Evolutionary conservation across 2,888 invertebrate species (phyloP).

Genomic region (Taenaris catops): DNA sequence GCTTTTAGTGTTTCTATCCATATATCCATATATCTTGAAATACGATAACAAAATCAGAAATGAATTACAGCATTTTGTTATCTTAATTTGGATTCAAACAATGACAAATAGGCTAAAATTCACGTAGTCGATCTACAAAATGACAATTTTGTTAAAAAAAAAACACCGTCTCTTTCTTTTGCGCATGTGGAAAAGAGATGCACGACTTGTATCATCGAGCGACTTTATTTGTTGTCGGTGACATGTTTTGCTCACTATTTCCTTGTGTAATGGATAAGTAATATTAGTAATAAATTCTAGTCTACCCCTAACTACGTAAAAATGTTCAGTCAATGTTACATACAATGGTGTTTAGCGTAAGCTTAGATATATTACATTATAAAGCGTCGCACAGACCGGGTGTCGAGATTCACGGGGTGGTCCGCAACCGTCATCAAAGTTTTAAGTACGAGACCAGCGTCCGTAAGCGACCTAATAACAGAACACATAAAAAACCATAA

Average conservation of each 20-base stretch:
- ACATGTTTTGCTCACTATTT: slow-evolving; percentile 20
- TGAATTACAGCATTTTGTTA: no score
- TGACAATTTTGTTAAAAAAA: no score
- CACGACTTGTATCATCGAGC: no score
- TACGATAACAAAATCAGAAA: no score
- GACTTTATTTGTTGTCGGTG: no score
- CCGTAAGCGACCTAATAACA: slow-evolving; percentile 33
- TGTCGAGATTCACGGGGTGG: slow-evolving; percentile 30
- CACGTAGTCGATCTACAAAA: no score
- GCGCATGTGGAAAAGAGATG: no score
- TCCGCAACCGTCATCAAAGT: slow-evolving; percentile 24
- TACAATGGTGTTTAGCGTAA: slow-evolving; percentile 71
- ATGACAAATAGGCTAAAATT: no score
- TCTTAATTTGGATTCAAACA: no score
- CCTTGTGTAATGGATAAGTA: slow-evolving; percentile 20
- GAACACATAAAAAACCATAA: slow-evolving; percentile 15
- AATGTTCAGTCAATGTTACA: slow-evolving; percentile 78
- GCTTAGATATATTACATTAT: slow-evolving; percentile 34
- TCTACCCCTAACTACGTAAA: slow-evolving; percentile 70
- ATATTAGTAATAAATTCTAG: slow-evolving; percentile 43
- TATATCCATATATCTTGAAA: no score
- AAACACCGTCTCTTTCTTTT: no score
- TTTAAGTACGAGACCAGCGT: slow-evolving; percentile 40
- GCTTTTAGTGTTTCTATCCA: no score
- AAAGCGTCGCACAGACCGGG: slow-evolving; percentile 33